Conservation (phyloP, 2,797 vertebrate genomes). For the Silurus lanzhouensis region DNA sequence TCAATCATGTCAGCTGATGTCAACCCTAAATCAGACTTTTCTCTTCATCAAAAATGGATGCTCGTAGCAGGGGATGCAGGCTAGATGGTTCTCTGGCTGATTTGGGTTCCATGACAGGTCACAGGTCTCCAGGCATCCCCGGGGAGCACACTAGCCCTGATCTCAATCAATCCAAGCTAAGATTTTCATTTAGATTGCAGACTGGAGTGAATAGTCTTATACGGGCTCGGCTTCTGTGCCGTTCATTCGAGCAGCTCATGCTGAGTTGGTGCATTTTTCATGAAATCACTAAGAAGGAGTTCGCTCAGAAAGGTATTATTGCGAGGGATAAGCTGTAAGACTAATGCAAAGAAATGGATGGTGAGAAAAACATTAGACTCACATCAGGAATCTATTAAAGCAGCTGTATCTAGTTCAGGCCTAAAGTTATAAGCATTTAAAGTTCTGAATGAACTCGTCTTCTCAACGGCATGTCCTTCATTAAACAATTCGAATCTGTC, state of each 20-base stretch:
- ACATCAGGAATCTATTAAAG: conserved; percentile 9
- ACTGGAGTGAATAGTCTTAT: conserved; percentile 56
- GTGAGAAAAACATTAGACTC: conserved; percentile 13
- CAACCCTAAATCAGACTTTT: neutral
- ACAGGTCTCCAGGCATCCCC: conserved; percentile 38
- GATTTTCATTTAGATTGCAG: conserved; percentile 62
- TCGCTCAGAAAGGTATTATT: conserved; percentile 43
- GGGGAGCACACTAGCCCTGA: conserved; percentile 34
- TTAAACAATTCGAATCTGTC: neutral
- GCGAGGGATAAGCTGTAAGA: conserved; percentile 24
- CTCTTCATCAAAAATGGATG: neutral
- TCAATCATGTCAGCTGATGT: conserved; percentile 3
- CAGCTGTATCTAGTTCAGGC: neutral
- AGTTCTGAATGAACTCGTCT: neutral
- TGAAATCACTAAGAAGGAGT: conserved; percentile 57
- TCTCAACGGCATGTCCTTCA: neutral
- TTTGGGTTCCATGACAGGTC: conserved; percentile 41
- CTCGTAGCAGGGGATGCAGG: conserved; percentile 9
- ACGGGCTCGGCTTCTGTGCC: conserved; percentile 37
- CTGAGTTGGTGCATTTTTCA: conserved; percentile 42
- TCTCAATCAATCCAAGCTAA: conserved; percentile 57
- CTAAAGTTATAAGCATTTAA: neutral
- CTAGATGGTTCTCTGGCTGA: conserved; percentile 12
- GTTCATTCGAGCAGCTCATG: conserved; percentile 36
- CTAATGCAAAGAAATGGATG: conserved; percentile 10